Evolutionary conservation across 2,888 invertebrate genomes (phyloP).

Genomic region (Crematogaster levior): DNA sequence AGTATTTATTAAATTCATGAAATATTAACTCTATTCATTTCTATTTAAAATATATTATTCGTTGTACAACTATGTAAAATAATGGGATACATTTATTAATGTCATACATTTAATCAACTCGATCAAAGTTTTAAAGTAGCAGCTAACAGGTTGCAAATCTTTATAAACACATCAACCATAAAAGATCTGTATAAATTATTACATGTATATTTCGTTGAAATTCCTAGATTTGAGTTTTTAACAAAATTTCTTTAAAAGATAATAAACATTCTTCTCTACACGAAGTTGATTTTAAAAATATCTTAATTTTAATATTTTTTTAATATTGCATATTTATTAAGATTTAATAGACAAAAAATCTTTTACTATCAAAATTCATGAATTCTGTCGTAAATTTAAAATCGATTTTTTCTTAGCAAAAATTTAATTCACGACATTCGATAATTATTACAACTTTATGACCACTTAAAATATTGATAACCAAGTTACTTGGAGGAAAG

Average conservation of each 20-base stretch:
- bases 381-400: background rate
- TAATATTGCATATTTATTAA: background rate
- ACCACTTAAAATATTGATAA: background rate
- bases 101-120: background rate
- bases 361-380: background rate
- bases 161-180: background rate
- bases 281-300: background rate
- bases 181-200: background rate
- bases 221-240: background rate
- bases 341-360: background rate
- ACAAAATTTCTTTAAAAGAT: background rate
- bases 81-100: too few relatives aligned
- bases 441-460: background rate
- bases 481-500: background rate
- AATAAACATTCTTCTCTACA: background rate
- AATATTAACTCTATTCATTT: background rate
- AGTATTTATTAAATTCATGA: background rate
- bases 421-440: background rate
- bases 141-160: background rate
- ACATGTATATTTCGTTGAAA: background rate
- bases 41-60: background rate
- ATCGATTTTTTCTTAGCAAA: background rate
- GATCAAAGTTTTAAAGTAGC: constrained; percentile 3
- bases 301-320: background rate
- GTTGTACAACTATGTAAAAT: background rate